phyloP scores from a whole-genome alignment of 2,888 invertebrate species.

The Scaptomyza tumidula region DNA sequence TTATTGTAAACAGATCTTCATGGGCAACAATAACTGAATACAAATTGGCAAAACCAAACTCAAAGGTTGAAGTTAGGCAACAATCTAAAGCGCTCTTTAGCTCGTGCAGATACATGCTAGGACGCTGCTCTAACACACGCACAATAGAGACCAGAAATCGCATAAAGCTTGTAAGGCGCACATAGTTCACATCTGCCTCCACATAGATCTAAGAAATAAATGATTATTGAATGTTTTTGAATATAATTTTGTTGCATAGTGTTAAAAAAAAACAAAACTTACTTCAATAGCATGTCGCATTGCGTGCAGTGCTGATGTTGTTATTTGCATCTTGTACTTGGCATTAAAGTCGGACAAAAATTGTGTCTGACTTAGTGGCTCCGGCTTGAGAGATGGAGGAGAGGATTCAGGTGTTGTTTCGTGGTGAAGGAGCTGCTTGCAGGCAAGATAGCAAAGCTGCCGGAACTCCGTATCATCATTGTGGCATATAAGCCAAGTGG shows the following conservation, averaged over 20 bases:
- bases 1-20: slow-evolving; percentile 82
- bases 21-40: slow-evolving; percentile 80
- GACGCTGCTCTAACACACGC: slow-evolving; percentile 79
- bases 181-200: slow-evolving; percentile 59
- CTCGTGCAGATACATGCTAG: slow-evolving; percentile 79
- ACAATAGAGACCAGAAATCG: slow-evolving; percentile 81
- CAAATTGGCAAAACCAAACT: slow-evolving; percentile 83
- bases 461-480: slow-evolving; percentile 82
- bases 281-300: slow-evolving; percentile 84
- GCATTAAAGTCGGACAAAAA: slow-evolving; percentile 77
- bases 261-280: slow-evolving; percentile 17
- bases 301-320: slow-evolving; percentile 75
- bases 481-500: slow-evolving; percentile 83
- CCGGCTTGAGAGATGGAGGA: neutral
- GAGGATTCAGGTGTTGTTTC: slow-evolving; percentile 21
- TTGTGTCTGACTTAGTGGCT: slow-evolving; percentile 64
- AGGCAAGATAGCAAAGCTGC: slow-evolving; percentile 81
- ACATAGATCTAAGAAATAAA: slow-evolving; percentile 69
- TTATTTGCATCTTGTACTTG: slow-evolving; percentile 74
- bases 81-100: slow-evolving; percentile 79
- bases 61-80: slow-evolving; percentile 77
- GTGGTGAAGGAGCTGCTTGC: slow-evolving; percentile 65
- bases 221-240: too few relatives aligned
- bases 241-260: neutral
- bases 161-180: slow-evolving; percentile 80